Evolutionary conservation across 2,113 vertebrate genomes (phyloP), one percentile per base, ranked within the genome.

Genomic region (Rafetus swinhoei): DNA sequence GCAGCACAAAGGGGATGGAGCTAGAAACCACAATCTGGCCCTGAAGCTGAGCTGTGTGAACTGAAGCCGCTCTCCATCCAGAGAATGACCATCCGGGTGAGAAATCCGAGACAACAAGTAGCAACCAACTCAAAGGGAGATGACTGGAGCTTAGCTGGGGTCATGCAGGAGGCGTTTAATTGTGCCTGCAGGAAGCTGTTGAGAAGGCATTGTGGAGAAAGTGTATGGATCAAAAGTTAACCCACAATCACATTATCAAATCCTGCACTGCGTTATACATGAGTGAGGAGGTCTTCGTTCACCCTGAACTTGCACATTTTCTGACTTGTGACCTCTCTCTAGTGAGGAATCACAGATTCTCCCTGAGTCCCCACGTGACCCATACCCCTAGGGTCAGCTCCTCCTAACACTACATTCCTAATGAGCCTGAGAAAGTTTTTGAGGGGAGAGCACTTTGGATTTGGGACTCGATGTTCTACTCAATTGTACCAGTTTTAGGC

Each of bases 41-140:
- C 24, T 60, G 45, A 62, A n/a, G 6, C 22, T 29, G 24, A 62
- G 60, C 60, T 1, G 9, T 9, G 24, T 29, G 27, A 62, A 62
- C 60, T 29, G 9, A 62, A 29, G 22, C 60, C 27, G 7, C 60
- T 62, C 25, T 45, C 60, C 25, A 11, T 62, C 10, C 27, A 9
- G 22, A 27, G 25, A 62, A 62, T 29, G 25, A 13, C 60, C 24
- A 27, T 27, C 25, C 25, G 4, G 27, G 24, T 0, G 0, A 74
- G 24, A 5, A 85, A 74, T 56, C 6, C 55, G 14, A 87, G 53
- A 32, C 2, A 9, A 10, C 24, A 18, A 13, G 32, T 39, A 74
- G 22, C 59, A 35, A 62, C n/a, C 60, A 12, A 21, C 7, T 88
- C 19, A 57, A 2, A 18, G 62, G 14, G 9, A 81, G 27, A 27